Base-by-base conservation (phyloP, 2,888 invertebrate species). In the Sminthurinus aureus region DNA sequence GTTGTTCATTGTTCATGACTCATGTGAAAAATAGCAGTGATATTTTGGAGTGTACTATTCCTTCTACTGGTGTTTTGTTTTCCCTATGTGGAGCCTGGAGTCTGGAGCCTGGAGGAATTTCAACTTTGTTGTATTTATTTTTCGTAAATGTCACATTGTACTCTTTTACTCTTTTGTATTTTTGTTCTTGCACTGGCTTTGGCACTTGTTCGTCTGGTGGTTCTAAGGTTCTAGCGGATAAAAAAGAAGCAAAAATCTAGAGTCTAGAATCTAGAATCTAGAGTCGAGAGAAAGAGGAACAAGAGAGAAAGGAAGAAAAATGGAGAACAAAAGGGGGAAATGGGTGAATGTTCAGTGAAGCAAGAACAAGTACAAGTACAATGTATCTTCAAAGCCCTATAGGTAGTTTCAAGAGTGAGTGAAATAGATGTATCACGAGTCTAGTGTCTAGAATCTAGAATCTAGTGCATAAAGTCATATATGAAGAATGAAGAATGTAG, bases 51-150 rank as follows among this genome's bases (percentile, higher is more conserved):
- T 38, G 6, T 6, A 38, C 38, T 38, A 38, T 38, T 6, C 38
- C 1, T 6, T 4, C 6, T 38, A 4, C 38, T 6, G 3, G 38
- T 58, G 2, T 58, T 58, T 9, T 58, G 58, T 58, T 6, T 13
- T 58, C 13, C 9, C 1, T 58, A 58, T 58, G 2, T 2, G 9
- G 58, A 6, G 0, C 2, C 9, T 13, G 18, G 58, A 58, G 58
- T 15, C 58, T 58, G 13, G n/a, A n/a, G 58, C 58, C 58, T 58
- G 13, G 58, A 58, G 58, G 58, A 58, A 58, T 58, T 58, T 58
- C 58, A 58, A 58, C 58, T 58, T 58, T 58, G 58, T 58, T 58
- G 58, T 58, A 58, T 58, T 58, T 58, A 58, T 58, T 58, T 58
- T 58, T 58, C 58, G 15, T 58, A 18, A 58, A 58, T 58, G 18